These are phyloP conservation scores for Ivindomyrus marchei DNA, from an alignment of 2,113 vertebrate species.

Conservation along the genomic window DNA sequence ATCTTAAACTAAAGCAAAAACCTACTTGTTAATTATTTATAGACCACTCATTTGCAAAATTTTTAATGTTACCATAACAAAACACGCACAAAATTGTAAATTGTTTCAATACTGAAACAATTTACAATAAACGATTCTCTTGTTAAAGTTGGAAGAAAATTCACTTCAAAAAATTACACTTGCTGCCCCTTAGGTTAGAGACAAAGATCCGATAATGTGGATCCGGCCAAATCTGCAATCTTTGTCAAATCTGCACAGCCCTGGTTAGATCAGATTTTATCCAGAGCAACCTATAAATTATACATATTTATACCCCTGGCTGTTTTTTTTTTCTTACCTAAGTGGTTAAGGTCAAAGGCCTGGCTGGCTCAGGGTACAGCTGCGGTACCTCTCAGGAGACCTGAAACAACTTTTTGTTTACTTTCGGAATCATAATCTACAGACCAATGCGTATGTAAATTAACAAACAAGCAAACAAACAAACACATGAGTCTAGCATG, in stretches of 20 bases:
- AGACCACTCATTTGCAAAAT: background rate
- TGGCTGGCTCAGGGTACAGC: background rate
- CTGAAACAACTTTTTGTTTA: background rate
- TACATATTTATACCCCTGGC: background rate
- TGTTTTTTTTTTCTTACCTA: background rate
- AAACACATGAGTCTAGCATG: background rate
- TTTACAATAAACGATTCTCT: background rate
- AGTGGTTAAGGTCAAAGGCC: background rate
- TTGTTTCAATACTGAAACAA: background rate
- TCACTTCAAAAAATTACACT: background rate
- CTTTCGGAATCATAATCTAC: background rate
- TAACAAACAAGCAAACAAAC: background rate
- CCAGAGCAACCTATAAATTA: background rate
- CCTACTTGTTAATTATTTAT: background rate
- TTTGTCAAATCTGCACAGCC: background rate
- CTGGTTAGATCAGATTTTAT: background rate
- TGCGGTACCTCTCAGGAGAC: background rate
- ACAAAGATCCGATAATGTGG: background rate
- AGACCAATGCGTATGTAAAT: background rate
- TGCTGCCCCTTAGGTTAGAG: background rate
- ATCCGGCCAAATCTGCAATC: background rate
- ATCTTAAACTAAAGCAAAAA: background rate
- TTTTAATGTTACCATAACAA: background rate
- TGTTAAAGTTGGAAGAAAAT: background rate
- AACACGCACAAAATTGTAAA: background rate